A percentile compares a stretch with the other conserved stretches of the same genome.
These are phyloP conservation scores for Bubalus kerabau DNA, from an alignment of 2,113 vertebrate species.

Conservation along the genomic window DNA sequence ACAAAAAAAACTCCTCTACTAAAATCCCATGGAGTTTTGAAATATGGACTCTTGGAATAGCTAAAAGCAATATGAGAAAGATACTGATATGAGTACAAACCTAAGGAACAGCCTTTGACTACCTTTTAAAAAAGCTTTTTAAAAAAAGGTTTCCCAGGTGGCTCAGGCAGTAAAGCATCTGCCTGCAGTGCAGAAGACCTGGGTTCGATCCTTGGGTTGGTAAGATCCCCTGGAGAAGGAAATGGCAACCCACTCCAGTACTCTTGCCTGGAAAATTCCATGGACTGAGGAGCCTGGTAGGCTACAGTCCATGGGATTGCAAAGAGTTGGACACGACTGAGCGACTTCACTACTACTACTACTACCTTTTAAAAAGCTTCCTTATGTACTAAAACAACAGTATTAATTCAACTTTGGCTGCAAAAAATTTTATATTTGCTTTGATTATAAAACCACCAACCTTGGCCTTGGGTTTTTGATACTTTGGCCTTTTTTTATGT, in stretches of 20 bases:
- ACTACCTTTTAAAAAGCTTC: neutral
- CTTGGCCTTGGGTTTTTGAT: neutral
- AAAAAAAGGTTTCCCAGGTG: too few relatives aligned
- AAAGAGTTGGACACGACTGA: too few relatives aligned
- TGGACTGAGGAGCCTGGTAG: too few relatives aligned
- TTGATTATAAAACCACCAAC: neutral
- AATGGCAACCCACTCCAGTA: too few relatives aligned
- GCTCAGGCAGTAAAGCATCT: too few relatives aligned
- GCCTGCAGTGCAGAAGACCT: too few relatives aligned
- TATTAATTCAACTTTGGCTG: neutral
- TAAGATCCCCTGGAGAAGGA: too few relatives aligned
- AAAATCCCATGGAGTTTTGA: neutral
- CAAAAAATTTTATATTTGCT: neutral
- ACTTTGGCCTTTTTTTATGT: neutral
- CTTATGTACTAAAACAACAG: neutral
- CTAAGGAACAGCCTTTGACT: neutral
- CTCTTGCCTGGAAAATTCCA: too few relatives aligned
- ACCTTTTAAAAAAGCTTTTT: neutral
- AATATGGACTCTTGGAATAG: neutral
- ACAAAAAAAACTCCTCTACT: neutral
- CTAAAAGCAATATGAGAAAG: neutral
- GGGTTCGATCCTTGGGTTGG: too few relatives aligned
- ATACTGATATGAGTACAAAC: neutral
- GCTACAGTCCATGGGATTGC: too few relatives aligned
- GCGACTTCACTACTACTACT: too few relatives aligned